A percentile compares a stretch with the other conserved stretches of the same genome.
Evolutionary conservation across 2,113 vertebrate genomes (phyloP).

Genomic region (Spermophilus dauricus): DNA sequence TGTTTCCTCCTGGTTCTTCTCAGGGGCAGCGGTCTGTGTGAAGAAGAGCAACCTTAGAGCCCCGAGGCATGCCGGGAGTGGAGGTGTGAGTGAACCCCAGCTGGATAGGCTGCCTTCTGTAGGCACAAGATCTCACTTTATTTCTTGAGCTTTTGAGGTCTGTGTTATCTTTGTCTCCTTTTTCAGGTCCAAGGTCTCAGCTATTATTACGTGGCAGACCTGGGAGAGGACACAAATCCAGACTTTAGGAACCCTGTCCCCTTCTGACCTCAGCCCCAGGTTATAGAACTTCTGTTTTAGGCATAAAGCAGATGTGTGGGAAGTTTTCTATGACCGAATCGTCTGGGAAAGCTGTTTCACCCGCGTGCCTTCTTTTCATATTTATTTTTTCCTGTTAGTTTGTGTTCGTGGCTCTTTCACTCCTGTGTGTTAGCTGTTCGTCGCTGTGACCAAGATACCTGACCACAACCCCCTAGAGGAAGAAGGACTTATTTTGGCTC

Average conservation of each 20-base stretch:
- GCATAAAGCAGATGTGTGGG: background rate
- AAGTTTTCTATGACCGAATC: slow-evolving; percentile 7
- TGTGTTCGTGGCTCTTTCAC: background rate
- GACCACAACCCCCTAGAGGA: too few species aligned
- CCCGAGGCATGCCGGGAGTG: too few species aligned
- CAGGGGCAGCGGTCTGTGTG: background rate
- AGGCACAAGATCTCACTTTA: background rate
- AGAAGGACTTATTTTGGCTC: too few species aligned
- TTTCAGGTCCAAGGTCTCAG: background rate
- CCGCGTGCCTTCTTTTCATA: background rate
- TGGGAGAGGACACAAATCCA: background rate
- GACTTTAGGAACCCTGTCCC: background rate
- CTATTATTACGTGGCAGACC: background rate
- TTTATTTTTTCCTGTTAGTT: background rate
- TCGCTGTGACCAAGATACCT: too few species aligned
- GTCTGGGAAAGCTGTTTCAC: background rate
- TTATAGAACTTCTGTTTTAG: background rate
- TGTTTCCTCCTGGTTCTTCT: background rate
- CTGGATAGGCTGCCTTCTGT: background rate
- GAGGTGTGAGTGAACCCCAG: too few species aligned
- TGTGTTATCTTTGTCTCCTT: background rate
- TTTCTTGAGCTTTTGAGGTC: background rate
- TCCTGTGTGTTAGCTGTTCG: background rate
- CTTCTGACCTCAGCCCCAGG: background rate
- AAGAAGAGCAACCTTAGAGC: background rate